Base-by-base conservation (phyloP, 2,888 invertebrate species). In the Phengaris arion region DNA sequence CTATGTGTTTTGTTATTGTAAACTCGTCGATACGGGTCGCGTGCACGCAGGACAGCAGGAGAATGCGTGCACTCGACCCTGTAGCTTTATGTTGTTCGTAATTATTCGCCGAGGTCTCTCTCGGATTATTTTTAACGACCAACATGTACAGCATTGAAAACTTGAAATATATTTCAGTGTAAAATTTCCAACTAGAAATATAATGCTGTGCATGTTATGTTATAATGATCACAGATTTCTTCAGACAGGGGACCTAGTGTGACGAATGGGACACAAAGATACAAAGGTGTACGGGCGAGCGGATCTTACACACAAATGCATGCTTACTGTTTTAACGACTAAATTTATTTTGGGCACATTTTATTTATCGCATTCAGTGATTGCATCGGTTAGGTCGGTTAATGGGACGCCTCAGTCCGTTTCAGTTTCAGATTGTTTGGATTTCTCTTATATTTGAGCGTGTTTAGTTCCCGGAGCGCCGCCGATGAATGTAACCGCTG, bases 391-490 rank as follows among this genome's bases (percentile, higher is more conserved):
- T 84, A 86, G 87, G 87, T 74, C 54, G 72, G 77, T 74, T 64
- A 68, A 75, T 54, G 69, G 74, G 76, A 73, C 35, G 70, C 57
- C 72, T 82, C 81, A 82, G 83, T 81, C 72, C 81, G 79, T 88
- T 86, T 90, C 79, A 87, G 87, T 91, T 89, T 77, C 89, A 90
- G 91, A 84, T 84, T 74, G 74, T 80, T 76, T 76, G 80, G 79
- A 77, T 74, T 74, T 79, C 74, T 83, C 83, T 88, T 80, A 88
- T 81, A 76, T 75, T 83, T 87, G 86, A 88, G 90, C 86, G 87
- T 90, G 86, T 89, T 85, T 95, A 99, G 99, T 98, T 94, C 99
- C 99, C 87, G 98, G 98, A 93, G 98, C 98, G 86, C 98, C 99
- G 85, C 99, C 99, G 86, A 96, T 96, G 95, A 98, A 98, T 94